Conservation (phyloP, 2,797 vertebrate genomes). For the Squalus acanthias region DNA sequence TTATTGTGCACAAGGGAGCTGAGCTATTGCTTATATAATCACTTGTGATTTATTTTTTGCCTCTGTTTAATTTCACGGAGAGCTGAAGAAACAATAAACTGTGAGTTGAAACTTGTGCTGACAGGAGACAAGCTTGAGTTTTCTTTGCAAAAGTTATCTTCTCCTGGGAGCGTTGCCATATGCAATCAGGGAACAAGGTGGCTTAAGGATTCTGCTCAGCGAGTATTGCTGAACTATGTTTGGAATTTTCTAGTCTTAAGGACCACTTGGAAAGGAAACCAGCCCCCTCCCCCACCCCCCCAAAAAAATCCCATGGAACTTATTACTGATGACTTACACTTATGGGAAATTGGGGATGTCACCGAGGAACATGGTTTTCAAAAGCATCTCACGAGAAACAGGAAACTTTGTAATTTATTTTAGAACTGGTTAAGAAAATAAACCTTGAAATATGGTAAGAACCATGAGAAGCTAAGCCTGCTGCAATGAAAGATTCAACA, state of each 20-base stretch:
- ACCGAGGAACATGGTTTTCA: background rate
- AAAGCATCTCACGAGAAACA: background rate
- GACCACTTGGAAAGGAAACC: background rate
- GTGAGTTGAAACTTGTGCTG: background rate
- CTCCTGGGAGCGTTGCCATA: constrained; percentile 6
- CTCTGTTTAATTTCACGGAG: constrained; percentile 13
- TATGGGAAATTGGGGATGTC: constrained; percentile 8
- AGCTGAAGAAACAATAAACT: constrained; percentile 31
- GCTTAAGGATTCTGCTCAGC: background rate
- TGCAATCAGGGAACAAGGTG: background rate
- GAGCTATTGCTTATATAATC: background rate
- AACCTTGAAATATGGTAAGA: constrained; percentile 17
- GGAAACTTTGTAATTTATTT: constrained; percentile 28
- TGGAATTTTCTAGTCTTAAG: background rate
- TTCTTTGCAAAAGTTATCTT: background rate
- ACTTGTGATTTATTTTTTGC: constrained; percentile 8
- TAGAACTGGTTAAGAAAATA: constrained; percentile 15
- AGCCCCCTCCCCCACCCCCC: background rate
- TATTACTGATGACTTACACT: background rate
- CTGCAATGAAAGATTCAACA: constrained; percentile 2
- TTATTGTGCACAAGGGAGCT: background rate
- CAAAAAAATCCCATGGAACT: background rate
- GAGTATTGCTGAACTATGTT: background rate
- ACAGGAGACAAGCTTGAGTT: background rate
- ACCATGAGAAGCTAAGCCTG: background rate